Base-by-base conservation (phyloP, 2,888 invertebrate species). In the Agrochola lota region DNA sequence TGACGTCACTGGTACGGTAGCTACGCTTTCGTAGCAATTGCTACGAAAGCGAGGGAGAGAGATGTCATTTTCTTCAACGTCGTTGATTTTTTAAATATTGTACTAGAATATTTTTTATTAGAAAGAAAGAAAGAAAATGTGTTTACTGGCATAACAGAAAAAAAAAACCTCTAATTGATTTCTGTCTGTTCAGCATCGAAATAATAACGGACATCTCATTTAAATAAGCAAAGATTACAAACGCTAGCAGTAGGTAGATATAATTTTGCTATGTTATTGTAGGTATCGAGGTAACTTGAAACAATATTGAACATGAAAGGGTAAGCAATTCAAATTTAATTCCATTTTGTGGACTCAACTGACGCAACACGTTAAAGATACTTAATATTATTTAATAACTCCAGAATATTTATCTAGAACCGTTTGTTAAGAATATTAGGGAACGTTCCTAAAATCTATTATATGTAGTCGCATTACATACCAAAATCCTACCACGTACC, bases 1-100 rank as follows among this genome's bases (percentile, higher is more conserved):
- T 77, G 83, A 82, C 80, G 60, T 83, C 70, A 77, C 15, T 23
- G 46, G 55, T 70, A 52, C 6, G n/a, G n/a, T n/a, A n/a, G 70
- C 60, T 80, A 80, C 78, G 57, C 20, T 26, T 17, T 52, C 69
- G 82, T 80, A 71, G 62, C 40, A 26, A 7, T 15, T 26, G 57
- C 78, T 77, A 70, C 69, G 57, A 30, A n/a, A n/a, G n/a, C n/a
- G n/a, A n/a, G n/a, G n/a, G n/a, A n/a, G n/a, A n/a, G 1, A 30
- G 2, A 2, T 20, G 26, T 72, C 2, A 12, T 46, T 67, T 20
- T 26, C 3, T 11, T 30, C 35, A 8, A 26, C 17, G 26, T 72
- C 23, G 15, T 46, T 46, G 46, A 46, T 43, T 43, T 43, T 43
- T 12, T 12, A 26, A 46, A 46, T 46, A 26, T 64, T 46, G 46